Evolutionary conservation across 1,140 invertebrate species (phyloP).

Genomic region (Zaprionus capensis): DNA sequence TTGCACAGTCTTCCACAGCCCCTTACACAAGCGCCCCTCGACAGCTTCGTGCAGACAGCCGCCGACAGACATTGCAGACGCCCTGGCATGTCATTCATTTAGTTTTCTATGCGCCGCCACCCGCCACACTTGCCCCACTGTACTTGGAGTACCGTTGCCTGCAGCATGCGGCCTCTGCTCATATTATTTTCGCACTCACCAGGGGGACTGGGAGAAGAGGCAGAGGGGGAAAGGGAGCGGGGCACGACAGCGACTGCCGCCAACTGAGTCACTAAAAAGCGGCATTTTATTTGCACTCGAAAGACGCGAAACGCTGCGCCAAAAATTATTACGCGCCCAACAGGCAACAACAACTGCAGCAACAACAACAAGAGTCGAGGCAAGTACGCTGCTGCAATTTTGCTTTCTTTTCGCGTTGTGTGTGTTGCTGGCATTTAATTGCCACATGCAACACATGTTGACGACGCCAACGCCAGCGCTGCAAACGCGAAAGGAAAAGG

Average conservation of each 20-base stretch:
- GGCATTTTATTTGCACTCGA: conserved; percentile 71
- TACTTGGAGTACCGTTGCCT: conserved; percentile 41
- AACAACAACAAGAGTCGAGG: conserved; percentile 21
- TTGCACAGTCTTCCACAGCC: conserved; percentile 11
- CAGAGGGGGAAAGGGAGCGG: not conserved
- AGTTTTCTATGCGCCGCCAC: conserved; percentile 50
- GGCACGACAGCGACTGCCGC: conserved; percentile 30
- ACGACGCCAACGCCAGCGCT: conserved; percentile 50
- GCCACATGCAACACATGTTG: conserved; percentile 59
- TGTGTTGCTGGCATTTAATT: conserved; percentile 66
- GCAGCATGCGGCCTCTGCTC: conserved; percentile 46
- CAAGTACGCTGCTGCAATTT: conserved; percentile 34
- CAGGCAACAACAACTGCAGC: conserved; percentile 20
- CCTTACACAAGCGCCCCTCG: not conserved
- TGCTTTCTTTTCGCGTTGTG: conserved; percentile 48
- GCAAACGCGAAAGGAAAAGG: conserved; percentile 59
- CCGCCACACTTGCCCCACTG: conserved; percentile 12
- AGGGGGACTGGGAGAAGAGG: not conserved
- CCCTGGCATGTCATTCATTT: conserved; percentile 62
- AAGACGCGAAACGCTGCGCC: conserved; percentile 63
- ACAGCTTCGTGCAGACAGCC: conserved; percentile 16
- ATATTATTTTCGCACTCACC: conserved; percentile 68
- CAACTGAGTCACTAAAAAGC: conserved; percentile 76
- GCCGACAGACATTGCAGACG: conserved; percentile 54
- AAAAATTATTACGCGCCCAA: conserved; percentile 66